Evolutionary conservation across 1,140 invertebrate species (phyloP).

Genomic region (Eubasilissa regina): DNA sequence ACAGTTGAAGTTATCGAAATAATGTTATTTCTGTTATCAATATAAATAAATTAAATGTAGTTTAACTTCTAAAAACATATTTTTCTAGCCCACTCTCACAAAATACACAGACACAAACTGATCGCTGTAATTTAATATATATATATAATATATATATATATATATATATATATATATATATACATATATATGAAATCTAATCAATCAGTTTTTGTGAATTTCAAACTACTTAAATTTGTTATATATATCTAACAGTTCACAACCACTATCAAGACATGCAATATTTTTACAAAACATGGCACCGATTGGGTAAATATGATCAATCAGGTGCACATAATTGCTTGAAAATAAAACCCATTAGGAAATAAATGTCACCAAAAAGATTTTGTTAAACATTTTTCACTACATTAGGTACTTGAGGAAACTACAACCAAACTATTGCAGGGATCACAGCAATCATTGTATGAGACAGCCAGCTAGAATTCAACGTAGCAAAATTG

Average conservation of each 20-base stretch:
- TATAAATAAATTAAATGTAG: neutral
- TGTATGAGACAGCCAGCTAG: constrained; percentile 59
- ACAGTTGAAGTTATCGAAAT: too few species aligned
- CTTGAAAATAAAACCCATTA: neutral
- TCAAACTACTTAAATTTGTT: neutral
- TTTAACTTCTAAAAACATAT: neutral
- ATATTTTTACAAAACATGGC: constrained; percentile 33
- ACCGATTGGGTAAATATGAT: neutral
- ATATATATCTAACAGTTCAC: constrained; percentile 24
- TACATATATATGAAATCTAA: neutral
- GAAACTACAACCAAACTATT: constrained; percentile 26
- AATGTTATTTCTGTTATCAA: too few species aligned
- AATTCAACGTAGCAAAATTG: constrained; percentile 53
- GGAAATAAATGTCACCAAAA: neutral
- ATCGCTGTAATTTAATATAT: neutral
- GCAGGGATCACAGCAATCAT: constrained; percentile 47
- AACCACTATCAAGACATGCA: constrained; percentile 33
- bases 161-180: neutral
- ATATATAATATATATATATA: neutral
- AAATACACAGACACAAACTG: neutral
- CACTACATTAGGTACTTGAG: neutral
- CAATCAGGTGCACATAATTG: neutral
- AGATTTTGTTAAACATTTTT: neutral
- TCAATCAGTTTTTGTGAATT: neutral
- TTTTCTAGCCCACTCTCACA: neutral